phyloP scores from a whole-genome alignment of 2,888 invertebrate genomes.

The Cephus pulcher region DNA sequence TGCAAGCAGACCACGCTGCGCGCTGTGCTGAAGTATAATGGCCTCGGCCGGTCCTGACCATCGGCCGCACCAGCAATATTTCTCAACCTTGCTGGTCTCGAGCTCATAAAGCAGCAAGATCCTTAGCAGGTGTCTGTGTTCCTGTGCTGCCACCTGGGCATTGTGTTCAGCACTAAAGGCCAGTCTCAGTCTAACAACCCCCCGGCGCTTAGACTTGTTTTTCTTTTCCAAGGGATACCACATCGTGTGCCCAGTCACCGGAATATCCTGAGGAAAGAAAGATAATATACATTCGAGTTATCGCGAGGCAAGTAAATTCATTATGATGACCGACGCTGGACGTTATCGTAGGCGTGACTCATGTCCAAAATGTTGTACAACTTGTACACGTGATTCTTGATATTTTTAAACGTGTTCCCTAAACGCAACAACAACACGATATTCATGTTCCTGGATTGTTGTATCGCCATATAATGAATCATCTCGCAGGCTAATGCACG shows the following conservation, averaged over 20 bases:
- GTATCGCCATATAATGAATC: neutral
- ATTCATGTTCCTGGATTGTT: neutral
- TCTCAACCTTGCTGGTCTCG: conserved; percentile 77
- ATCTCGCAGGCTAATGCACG: neutral
- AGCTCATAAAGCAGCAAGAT: conserved; percentile 84
- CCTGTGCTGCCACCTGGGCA: conserved; percentile 84
- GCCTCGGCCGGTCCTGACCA: conserved; percentile 86
- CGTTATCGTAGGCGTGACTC: neutral
- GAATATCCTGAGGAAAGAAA: conserved; percentile 79
- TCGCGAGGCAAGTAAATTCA: conserved; percentile 1
- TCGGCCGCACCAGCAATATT: conserved; percentile 86
- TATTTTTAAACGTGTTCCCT: neutral
- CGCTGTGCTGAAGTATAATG: conserved; percentile 91
- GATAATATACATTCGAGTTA: neutral
- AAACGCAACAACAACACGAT: neutral
- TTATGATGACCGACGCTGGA: neutral
- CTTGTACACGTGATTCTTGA: neutral
- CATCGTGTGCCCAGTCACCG: conserved; percentile 90
- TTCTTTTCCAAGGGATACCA: conserved; percentile 93
- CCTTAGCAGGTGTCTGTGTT: conserved; percentile 83
- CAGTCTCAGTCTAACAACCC: conserved; percentile 86
- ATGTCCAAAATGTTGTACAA: neutral
- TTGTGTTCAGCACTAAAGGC: conserved; percentile 90
- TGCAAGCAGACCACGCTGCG: conserved; percentile 88
- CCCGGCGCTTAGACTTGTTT: conserved; percentile 85